Percentiles rank a stretch among this genome's conserved stretches.
Evolutionary conservation across 2,797 vertebrate genomes (phyloP).

Genomic region (Hippocampus kuda): DNA sequence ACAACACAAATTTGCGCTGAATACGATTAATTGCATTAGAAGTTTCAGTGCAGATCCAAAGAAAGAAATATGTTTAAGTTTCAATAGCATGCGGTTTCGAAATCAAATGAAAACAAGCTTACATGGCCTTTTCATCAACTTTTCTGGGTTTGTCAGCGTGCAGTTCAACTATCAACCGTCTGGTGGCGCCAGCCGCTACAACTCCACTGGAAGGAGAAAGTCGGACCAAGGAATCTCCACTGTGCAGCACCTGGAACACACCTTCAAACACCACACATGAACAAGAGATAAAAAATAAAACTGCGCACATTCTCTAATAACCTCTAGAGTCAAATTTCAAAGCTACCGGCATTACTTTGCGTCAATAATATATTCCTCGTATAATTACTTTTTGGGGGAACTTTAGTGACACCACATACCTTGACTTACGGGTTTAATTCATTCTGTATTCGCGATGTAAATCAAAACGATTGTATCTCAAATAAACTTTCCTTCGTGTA

Average conservation of each 20-base stretch:
- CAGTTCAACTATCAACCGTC: conserved; percentile 50
- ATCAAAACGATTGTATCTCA: too few species aligned
- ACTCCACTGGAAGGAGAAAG: conserved; percentile 41
- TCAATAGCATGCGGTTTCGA: not conserved
- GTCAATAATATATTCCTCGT: too few species aligned
- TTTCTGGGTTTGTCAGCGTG: conserved; percentile 26
- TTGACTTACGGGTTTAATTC: too few species aligned
- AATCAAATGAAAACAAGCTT: conserved; percentile 11
- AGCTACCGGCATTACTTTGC: too few species aligned
- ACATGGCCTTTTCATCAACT: conserved; percentile 39
- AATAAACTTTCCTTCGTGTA: too few species aligned
- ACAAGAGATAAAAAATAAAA: not conserved
- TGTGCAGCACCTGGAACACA: conserved; percentile 36
- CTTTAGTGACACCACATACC: too few species aligned
- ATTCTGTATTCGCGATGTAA: too few species aligned
- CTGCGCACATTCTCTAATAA: too few species aligned
- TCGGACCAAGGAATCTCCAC: conserved; percentile 29
- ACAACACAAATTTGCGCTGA: not conserved
- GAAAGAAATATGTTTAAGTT: not conserved
- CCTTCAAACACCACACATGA: conserved; percentile 21
- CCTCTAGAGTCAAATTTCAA: too few species aligned
- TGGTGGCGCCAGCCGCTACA: conserved; percentile 32
- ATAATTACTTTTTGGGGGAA: too few species aligned
- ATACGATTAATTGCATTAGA: not conserved
- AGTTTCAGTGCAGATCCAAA: not conserved